Evolutionary conservation across 1,140 invertebrate species (phyloP).

Genomic region (Euborellia annulipes): DNA sequence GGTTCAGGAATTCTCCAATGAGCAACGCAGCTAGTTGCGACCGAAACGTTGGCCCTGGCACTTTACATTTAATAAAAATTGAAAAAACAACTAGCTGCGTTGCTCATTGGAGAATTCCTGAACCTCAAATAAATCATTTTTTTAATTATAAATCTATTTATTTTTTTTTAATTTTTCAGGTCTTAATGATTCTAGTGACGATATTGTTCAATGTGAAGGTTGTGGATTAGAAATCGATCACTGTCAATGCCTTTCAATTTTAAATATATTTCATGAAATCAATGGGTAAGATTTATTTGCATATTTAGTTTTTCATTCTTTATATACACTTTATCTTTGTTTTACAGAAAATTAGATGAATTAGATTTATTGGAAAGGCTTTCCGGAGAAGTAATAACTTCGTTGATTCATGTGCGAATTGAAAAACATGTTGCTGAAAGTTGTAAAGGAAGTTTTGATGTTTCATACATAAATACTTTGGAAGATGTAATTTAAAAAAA

Average conservation of each 20-base stretch:
- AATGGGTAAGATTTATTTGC: constrained; percentile 38
- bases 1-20: too few relatives aligned
- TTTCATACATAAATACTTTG: constrained; percentile 50
- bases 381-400: constrained; percentile 62
- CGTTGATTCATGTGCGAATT: constrained; percentile 64
- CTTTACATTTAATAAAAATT: too few relatives aligned
- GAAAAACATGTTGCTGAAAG: constrained; percentile 59
- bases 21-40: too few relatives aligned
- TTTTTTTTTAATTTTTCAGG: constrained; percentile 19
- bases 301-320: constrained; percentile 8
- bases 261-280: constrained; percentile 58
- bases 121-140: background rate
- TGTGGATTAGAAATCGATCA: constrained; percentile 51
- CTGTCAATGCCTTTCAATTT: constrained; percentile 58
- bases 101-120: background rate
- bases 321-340: constrained; percentile 18
- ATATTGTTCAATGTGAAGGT: constrained; percentile 43
- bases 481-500: constrained; percentile 40
- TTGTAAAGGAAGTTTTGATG: constrained; percentile 71
- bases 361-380: constrained; percentile 62
- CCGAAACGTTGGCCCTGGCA: too few relatives aligned
- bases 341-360: constrained; percentile 40
- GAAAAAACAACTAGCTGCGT: background rate
- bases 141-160: background rate
- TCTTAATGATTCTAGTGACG: constrained; percentile 36